Percentiles rank a stretch among this genome's conserved stretches.
phyloP scores from a whole-genome alignment of 2,113 vertebrate species.

The Tenebrosternarchus preto region DNA sequence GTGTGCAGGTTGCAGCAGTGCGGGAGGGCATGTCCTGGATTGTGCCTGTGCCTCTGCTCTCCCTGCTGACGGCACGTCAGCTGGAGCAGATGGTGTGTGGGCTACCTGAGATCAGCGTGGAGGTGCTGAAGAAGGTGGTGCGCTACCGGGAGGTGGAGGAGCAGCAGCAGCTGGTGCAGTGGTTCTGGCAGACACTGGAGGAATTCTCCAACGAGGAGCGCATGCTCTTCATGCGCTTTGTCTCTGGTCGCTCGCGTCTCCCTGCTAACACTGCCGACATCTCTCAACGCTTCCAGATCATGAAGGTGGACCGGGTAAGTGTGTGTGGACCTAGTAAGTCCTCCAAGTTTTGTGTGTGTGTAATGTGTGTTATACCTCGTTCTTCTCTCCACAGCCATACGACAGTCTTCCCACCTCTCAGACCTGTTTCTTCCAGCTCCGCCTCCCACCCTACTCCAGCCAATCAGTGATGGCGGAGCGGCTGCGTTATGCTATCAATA shows the following conservation, averaged over 20 bases:
- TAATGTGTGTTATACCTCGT: background rate
- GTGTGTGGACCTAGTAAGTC: background rate
- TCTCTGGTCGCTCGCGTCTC: conserved; percentile 77
- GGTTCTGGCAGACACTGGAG: conserved; percentile 81
- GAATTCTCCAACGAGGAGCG: conserved; percentile 83
- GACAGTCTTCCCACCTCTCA: conserved; percentile 81
- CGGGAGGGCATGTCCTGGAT: conserved; percentile 81
- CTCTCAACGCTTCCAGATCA: conserved; percentile 81
- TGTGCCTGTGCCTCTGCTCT: conserved; percentile 79
- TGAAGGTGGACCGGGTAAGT: conserved; percentile 81
- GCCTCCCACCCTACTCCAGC: conserved; percentile 78
- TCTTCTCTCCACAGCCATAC: conserved; percentile 65
- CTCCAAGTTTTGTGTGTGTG: background rate
- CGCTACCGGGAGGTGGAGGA: conserved; percentile 80
- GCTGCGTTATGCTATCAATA: conserved; percentile 82
- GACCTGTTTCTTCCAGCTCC: conserved; percentile 83
- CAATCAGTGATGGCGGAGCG: conserved; percentile 76
- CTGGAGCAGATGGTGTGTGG: conserved; percentile 82
- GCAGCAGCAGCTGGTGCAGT: conserved; percentile 77
- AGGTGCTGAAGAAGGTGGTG: conserved; percentile 80
- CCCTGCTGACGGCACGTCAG: conserved; percentile 78
- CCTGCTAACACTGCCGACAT: conserved; percentile 79
- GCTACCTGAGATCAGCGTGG: conserved; percentile 78
- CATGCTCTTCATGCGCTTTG: conserved; percentile 80
- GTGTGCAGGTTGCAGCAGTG: conserved; percentile 72